phyloP scores from a whole-genome alignment of 2,797 vertebrate genomes.

The Coluber constrictor region DNA sequence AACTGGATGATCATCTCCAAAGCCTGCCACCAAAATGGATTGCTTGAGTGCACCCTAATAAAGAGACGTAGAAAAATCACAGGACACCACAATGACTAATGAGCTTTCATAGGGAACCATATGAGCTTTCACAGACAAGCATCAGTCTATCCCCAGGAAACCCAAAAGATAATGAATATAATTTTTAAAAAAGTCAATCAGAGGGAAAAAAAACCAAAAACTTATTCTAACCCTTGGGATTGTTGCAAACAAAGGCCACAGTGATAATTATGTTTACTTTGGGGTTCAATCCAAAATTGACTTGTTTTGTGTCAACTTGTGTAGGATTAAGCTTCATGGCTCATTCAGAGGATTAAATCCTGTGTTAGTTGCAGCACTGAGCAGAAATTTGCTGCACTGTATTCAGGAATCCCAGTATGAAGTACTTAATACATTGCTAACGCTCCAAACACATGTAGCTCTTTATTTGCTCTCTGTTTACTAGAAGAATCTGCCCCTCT shows the following conservation, averaged over 20 bases:
- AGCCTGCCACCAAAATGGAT: background rate
- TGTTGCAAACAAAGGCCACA: background rate
- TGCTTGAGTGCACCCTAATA: background rate
- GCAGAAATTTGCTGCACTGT: background rate
- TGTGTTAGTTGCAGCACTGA: background rate
- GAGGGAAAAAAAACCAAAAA: background rate
- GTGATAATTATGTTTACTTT: background rate
- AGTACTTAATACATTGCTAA: background rate
- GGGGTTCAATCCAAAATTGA: background rate
- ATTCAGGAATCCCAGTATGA: background rate
- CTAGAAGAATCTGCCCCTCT: constrained; percentile 16
- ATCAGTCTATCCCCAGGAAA: background rate
- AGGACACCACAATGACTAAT: background rate
- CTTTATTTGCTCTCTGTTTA: constrained; percentile 22
- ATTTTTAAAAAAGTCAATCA: background rate
- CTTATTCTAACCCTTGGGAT: background rate
- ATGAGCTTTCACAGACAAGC: background rate
- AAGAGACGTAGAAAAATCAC: background rate
- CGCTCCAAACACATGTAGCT: constrained; percentile 8
- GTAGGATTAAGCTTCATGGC: background rate
- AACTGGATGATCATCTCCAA: background rate
- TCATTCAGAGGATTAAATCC: background rate
- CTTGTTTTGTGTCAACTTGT: background rate
- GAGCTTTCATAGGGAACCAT: background rate
- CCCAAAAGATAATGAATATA: background rate